Evolutionary conservation across 2,888 invertebrate species (phyloP), one percentile per base, ranked within the genome.

Genomic region (Diarsia rubi): DNA sequence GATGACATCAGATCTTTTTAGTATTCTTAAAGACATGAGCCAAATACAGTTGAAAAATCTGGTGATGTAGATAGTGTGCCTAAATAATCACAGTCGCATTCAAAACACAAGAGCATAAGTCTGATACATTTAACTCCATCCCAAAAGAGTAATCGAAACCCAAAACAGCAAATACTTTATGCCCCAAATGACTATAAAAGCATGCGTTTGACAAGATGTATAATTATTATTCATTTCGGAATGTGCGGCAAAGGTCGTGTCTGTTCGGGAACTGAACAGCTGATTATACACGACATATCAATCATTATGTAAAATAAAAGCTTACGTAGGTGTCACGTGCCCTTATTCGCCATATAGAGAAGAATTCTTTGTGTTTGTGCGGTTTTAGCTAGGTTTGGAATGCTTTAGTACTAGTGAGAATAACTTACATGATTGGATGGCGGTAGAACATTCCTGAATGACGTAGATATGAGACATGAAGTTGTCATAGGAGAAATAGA

Each of bases 201-300:
- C 69, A 49, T 49, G 27, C 31, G 63, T 73, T 85, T 64, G 37
- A 66, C 72, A 69, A 68, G 12, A 70, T 68, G 14, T 76, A 63
- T 63, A 70, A 75, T 75, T 63, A 63, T 44, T 68, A 54, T 69
- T 73, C 52, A 80, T 69, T 81, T 74, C 31, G 59, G 67, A 64
- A 64, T 31, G 52, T 59, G 57, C 42, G 8, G 59, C 81, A 87
- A 86, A 89, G 85, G 88, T 88, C 85, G 91, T 90, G 90, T 88
- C 88, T 74, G 79, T 83, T 84, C 72, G 78, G 57, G 44, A 73
- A 64, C 60, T 47, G 63, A 83, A 79, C 79, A 81, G 74, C 77
- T 83, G 82, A 68, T 64, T 71, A 63, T 37, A 65, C 83, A 85
- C 78, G 80, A 87, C 66, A 78, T 75, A 87, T 89, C 89, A 87